Evolutionary conservation across 2,113 vertebrate species (phyloP).

Genomic region (Strix uralensis): DNA sequence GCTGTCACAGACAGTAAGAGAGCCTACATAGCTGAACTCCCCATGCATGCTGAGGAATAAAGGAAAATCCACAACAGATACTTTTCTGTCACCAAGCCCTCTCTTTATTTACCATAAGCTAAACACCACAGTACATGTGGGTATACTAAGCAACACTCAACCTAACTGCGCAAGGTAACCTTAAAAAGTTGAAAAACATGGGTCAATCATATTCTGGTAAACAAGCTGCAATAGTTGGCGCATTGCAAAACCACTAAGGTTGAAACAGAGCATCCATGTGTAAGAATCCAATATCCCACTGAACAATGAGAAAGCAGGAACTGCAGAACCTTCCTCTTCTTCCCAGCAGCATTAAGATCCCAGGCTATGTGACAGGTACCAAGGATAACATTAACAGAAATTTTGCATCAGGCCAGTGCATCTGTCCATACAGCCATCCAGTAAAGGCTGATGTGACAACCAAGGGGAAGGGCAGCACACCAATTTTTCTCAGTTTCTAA

Average conservation of each 20-base stretch:
- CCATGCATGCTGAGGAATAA: rapidly evolving
- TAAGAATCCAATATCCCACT: neutral
- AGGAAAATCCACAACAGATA: neutral
- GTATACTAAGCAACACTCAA: neutral
- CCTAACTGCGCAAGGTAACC: neutral
- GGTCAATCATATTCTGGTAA: neutral
- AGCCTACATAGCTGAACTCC: neutral
- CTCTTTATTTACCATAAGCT: neutral
- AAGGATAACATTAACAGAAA: neutral
- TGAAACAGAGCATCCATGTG: neutral
- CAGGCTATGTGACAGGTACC: neutral
- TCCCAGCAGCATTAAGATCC: neutral
- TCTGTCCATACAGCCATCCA: neutral
- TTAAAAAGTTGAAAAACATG: neutral
- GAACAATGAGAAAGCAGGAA: neutral
- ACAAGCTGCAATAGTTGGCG: neutral
- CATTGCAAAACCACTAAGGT: neutral
- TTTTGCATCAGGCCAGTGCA: neutral
- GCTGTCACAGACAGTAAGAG: neutral
- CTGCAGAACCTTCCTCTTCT: neutral
- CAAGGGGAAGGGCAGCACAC: neutral
- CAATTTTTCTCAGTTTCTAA: neutral
- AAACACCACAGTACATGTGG: neutral
- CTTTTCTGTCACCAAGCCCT: neutral
- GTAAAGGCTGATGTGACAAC: neutral